Evolutionary conservation across 1,140 invertebrate species (phyloP).

Genomic region (Megathymus violae): DNA sequence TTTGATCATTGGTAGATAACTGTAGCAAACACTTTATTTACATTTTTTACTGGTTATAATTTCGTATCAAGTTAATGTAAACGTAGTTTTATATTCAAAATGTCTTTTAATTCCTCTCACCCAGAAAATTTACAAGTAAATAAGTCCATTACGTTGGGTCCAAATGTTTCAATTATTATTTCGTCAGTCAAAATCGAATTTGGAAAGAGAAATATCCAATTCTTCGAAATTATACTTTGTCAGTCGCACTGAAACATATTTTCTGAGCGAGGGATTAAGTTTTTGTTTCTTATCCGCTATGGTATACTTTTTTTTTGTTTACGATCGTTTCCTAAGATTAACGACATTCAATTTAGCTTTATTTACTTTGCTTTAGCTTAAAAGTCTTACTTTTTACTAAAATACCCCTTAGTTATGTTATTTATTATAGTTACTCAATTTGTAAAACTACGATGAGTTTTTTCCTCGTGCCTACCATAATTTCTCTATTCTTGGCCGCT

Average conservation of each 20-base stretch:
- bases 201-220: constrained; percentile 17
- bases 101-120: constrained; percentile 11
- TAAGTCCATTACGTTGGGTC: constrained; percentile 27
- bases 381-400: too few species aligned
- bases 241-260: background rate
- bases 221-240: background rate
- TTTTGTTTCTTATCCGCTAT: background rate
- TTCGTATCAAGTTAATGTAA: too few species aligned
- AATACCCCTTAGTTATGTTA: too few species aligned
- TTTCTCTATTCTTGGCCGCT: too few species aligned
- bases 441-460: too few species aligned
- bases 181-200: constrained; percentile 15
- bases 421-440: too few species aligned
- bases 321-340: background rate
- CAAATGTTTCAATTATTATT: constrained; percentile 28
- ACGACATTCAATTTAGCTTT: too few species aligned
- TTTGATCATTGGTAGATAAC: too few species aligned
- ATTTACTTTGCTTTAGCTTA: too few species aligned
- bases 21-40: too few species aligned
- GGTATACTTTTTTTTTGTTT: background rate
- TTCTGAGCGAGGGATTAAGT: background rate
- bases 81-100: constrained; percentile 3
- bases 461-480: too few species aligned
- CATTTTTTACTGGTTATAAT: too few species aligned
- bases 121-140: constrained; percentile 27